These are phyloP conservation scores for Ptycholaimellus sp. DNA, from an alignment of 2,888 invertebrate species.

Conservation along the genomic window DNA sequence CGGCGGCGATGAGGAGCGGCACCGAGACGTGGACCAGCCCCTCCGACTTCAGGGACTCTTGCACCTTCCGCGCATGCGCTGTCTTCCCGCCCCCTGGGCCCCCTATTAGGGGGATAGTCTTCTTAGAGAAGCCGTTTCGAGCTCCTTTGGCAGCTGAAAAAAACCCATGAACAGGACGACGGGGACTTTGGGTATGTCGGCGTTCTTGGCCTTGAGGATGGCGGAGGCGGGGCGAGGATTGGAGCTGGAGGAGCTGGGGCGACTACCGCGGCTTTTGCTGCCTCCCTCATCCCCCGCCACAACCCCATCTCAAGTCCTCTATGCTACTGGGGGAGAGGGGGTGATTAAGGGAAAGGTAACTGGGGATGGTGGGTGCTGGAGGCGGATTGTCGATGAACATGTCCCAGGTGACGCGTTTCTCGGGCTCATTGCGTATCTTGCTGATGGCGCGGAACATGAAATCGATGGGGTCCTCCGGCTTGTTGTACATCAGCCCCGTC, in stretches of 20 bases:
- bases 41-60: conserved; percentile 10
- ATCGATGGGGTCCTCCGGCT: conserved; percentile 29
- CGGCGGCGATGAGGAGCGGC: conserved; percentile 18
- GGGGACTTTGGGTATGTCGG: conserved; percentile 20
- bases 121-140: not conserved
- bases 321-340: too few relatives aligned
- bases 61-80: conserved; percentile 17
- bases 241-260: too few relatives aligned
- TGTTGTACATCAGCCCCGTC: conserved; percentile 33
- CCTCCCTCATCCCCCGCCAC: too few relatives aligned
- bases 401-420: conserved; percentile 10
- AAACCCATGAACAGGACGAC: conserved; percentile 22
- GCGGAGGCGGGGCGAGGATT: conserved; percentile 2
- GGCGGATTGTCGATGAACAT: conserved; percentile 8
- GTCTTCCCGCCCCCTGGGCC: conserved; percentile 25
- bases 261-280: too few relatives aligned
- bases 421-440: conserved; percentile 9
- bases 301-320: too few relatives aligned
- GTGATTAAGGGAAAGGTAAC: too few relatives aligned
- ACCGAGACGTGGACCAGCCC: conserved; percentile 24
- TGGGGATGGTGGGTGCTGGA: too few relatives aligned
- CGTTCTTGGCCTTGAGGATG: conserved; percentile 12
- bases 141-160: not conserved
- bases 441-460: conserved; percentile 16
- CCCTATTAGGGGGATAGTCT: conserved; percentile 10